phyloP scores from a whole-genome alignment of 92 coral and sea anemone genomes.

The Palythoa heliodiscus region DNA sequence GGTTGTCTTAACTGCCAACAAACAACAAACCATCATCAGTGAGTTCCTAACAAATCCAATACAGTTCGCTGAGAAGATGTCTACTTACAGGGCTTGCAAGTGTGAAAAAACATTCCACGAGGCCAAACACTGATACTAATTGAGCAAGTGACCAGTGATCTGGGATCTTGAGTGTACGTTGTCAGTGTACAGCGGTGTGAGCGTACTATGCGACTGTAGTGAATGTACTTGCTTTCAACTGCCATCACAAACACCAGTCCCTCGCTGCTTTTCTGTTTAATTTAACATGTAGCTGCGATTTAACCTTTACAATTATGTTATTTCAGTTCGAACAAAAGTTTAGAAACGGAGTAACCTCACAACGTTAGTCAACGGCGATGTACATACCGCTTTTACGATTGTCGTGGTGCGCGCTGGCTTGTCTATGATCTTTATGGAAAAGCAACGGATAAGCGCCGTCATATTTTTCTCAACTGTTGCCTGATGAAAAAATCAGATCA shows the following conservation, averaged over 20 bases:
- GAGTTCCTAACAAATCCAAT: neutral
- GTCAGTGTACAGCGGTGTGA: conserved; percentile 86
- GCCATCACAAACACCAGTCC: conserved; percentile 62
- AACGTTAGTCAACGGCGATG: too few species aligned
- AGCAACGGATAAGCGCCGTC: conserved; percentile 63
- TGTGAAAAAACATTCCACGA: conserved; percentile 91
- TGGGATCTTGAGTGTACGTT: conserved; percentile 83
- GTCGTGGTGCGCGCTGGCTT: conserved; percentile 57
- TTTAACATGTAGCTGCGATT: neutral
- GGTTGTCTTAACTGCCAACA: neutral
- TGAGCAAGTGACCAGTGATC: conserved; percentile 76
- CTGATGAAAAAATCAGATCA: conserved; percentile 22
- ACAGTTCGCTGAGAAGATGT: neutral
- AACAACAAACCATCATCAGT: neutral
- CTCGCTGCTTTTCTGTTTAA: conserved; percentile 59
- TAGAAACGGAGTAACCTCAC: too few species aligned
- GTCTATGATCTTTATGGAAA: conserved; percentile 60
- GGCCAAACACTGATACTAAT: conserved; percentile 89
- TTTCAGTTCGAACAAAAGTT: neutral
- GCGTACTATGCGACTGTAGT: conserved; percentile 68
- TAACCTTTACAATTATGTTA: neutral
- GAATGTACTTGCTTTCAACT: conserved; percentile 70
- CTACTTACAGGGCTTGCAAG: conserved; percentile 85
- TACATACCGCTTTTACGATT: conserved; percentile 57
- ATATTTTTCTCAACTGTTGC: conserved; percentile 59